Percentiles rank a stretch among this genome's conserved stretches.
Evolutionary conservation across 2,888 invertebrate species (phyloP).

Genomic region (Pseudococcus jackbeardsleyi): DNA sequence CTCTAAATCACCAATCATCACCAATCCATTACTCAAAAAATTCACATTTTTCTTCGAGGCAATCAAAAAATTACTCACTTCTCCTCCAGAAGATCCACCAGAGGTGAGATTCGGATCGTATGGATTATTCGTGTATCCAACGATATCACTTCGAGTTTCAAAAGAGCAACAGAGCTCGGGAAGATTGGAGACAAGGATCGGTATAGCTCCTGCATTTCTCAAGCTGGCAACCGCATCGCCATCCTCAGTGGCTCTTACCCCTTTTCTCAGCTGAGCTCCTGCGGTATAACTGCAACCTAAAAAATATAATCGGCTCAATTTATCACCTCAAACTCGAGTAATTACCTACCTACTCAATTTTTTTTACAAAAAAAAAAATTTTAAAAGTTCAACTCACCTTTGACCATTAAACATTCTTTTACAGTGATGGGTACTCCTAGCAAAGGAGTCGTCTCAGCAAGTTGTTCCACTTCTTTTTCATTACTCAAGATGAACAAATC

Average conservation of each 20-base stretch:
- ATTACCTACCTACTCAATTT: too few species aligned
- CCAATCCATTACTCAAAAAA: neutral
- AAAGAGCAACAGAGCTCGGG: constrained; percentile 91
- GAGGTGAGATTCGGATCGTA: constrained; percentile 81
- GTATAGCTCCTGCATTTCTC: constrained; percentile 82
- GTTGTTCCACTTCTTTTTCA: constrained; percentile 72
- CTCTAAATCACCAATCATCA: constrained; percentile 66
- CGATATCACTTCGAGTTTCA: constrained; percentile 85
- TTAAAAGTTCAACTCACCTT: constrained; percentile 73
- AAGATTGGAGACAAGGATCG: constrained; percentile 85
- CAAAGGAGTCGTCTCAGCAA: constrained; percentile 82
- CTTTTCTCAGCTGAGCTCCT: constrained; percentile 63
- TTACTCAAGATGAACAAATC: constrained; percentile 78
- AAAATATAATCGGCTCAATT: too few species aligned
- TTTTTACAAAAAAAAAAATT: too few species aligned
- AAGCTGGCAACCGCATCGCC: constrained; percentile 78
- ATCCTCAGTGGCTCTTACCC: constrained; percentile 72
- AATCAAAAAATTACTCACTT: constrained; percentile 71
- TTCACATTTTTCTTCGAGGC: neutral
- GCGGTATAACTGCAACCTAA: constrained; percentile 67
- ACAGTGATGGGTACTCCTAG: constrained; percentile 94
- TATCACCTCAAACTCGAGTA: too few species aligned
- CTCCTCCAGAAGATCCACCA: constrained; percentile 92
- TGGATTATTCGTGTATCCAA: constrained; percentile 86
- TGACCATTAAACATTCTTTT: constrained; percentile 87